Percentiles rank a stretch among this genome's conserved stretches.
Conservation (phyloP, 2,113 vertebrate species). For the Phoenicopterus ruber region DNA sequence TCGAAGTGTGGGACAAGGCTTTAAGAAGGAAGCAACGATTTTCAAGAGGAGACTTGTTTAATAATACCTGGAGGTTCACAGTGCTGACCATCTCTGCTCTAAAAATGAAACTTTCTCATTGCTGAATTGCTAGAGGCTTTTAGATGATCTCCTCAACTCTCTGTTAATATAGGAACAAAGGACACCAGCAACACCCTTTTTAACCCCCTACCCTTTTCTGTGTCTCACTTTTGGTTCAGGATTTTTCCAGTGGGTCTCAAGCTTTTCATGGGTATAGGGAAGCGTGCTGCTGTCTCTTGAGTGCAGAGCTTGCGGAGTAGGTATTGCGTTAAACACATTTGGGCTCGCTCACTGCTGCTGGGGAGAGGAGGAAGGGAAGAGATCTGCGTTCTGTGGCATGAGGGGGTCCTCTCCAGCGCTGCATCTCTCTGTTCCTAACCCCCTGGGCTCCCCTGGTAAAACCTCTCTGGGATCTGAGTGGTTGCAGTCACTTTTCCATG, state of each 20-base stretch:
- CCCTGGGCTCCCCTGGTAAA: neutral
- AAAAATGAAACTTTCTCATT: neutral
- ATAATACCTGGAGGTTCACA: neutral
- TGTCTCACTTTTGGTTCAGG: neutral
- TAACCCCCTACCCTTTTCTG: neutral
- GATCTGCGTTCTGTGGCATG: fast-evolving
- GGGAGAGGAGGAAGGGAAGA: neutral
- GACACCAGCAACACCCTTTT: neutral
- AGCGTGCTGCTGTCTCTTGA: neutral
- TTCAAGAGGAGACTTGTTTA: neutral
- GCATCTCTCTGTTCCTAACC: neutral
- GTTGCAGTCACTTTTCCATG: neutral
- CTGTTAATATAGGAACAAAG: neutral
- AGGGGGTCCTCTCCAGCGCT: neutral
- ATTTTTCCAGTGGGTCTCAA: neutral
- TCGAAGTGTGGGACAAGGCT: neutral
- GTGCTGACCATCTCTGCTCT: neutral
- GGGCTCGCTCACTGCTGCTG: neutral
- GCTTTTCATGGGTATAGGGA: neutral
- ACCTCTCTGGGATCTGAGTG: neutral
- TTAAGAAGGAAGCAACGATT: neutral
- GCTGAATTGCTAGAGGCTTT: neutral
- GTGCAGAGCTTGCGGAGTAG: neutral
- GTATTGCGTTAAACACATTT: neutral
- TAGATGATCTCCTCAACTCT: neutral